These are phyloP conservation scores for Pristionchus japonicus DNA, from an alignment of 2,888 invertebrate species.

Conservation along the genomic window DNA sequence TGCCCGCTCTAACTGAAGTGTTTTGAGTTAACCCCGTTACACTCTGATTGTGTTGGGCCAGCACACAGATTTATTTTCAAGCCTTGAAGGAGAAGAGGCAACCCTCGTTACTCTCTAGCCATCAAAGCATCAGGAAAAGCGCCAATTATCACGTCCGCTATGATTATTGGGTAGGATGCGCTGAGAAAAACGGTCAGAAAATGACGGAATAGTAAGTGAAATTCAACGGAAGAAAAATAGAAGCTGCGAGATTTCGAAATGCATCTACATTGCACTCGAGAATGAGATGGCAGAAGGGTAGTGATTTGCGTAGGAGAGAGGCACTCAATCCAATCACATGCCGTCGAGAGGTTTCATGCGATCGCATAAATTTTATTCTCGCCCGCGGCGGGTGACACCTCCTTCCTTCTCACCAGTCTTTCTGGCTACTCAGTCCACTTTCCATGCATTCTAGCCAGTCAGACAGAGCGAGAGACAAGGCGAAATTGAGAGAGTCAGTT, in stretches of 20 bases:
- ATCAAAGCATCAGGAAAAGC: not conserved
- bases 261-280: too few species aligned
- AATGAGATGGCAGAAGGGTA: too few species aligned
- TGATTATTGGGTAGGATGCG: not conserved
- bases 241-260: too few species aligned
- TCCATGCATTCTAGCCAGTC: not conserved
- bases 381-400: not conserved
- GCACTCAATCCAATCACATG: not conserved
- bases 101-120: not conserved
- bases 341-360: not conserved
- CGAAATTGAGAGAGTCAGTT: not conserved
- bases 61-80: not conserved
- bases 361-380: constrained; percentile 34
- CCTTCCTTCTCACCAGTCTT: not conserved
- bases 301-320: constrained; percentile 8
- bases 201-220: not conserved
- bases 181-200: not conserved
- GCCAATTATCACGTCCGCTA: not conserved
- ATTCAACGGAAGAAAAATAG: not conserved
- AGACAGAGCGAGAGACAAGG: not conserved
- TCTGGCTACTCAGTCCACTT: not conserved
- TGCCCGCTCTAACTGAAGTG: constrained; percentile 15
- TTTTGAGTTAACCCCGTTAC: constrained; percentile 26
- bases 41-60: not conserved
- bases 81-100: not conserved